Conservation (phyloP, 1,140 invertebrate genomes). For the Ceratitis capitata region DNA sequence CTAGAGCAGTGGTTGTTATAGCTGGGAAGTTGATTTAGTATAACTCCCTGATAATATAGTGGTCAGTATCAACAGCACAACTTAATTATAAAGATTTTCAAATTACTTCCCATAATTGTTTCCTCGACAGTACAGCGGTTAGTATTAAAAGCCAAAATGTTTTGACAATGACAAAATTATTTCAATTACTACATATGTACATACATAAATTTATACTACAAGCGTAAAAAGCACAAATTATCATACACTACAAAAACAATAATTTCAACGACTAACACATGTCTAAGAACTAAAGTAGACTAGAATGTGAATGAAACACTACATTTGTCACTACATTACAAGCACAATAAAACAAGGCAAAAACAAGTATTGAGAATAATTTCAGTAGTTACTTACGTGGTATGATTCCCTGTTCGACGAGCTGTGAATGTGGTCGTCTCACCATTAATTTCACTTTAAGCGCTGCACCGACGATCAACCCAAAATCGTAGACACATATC, state of each 20-base stretch:
- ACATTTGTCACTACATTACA: not conserved
- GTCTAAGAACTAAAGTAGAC: not conserved
- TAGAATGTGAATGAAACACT: not conserved
- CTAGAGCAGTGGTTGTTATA: too few relatives aligned
- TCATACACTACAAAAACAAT: not conserved
- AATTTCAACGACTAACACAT: not conserved
- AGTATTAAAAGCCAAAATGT: not conserved
- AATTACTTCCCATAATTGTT: too few relatives aligned
- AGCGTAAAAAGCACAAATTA: not conserved
- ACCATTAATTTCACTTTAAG: conserved; percentile 97
- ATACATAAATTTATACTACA: not conserved
- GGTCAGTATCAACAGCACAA: not conserved
- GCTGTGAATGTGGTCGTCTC: conserved; percentile 90
- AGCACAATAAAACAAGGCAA: not conserved
- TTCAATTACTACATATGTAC: not conserved
- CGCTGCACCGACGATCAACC: conserved; percentile 74
- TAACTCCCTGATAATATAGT: too few relatives aligned
- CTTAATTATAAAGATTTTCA: too few relatives aligned
- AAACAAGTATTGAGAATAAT: not conserved
- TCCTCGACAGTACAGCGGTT: too few relatives aligned
- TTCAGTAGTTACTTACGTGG: conserved; percentile 87
- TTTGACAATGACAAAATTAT: not conserved
- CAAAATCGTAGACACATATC: conserved; percentile 30
- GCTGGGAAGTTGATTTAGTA: too few relatives aligned
- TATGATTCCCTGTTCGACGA: conserved; percentile 97